Percentiles rank a stretch among this genome's conserved stretches.
Evolutionary conservation across 2,888 invertebrate species (phyloP).

Genomic region (Ametastegia equiseti): DNA sequence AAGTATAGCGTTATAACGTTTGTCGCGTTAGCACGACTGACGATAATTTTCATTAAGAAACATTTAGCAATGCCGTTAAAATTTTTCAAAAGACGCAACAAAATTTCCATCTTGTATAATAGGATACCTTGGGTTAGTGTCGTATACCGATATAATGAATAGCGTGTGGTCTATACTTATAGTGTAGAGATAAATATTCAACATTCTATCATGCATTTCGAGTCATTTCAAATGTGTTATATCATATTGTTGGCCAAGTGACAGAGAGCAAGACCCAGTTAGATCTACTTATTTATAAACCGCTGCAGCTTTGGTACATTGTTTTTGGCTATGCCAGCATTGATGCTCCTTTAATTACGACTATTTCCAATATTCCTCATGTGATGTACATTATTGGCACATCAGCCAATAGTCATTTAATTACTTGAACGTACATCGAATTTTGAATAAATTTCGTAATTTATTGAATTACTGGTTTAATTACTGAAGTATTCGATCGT

Average conservation of each 20-base stretch:
- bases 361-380: not conserved
- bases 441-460: not conserved
- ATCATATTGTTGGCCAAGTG: slow-evolving; percentile 12
- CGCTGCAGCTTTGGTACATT: not conserved
- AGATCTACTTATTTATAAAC: slow-evolving; percentile 23
- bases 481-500: too few species aligned
- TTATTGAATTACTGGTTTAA: not conserved
- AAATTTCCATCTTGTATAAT: not conserved
- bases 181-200: not conserved
- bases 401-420: not conserved
- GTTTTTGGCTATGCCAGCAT: not conserved
- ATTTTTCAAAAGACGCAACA: not conserved
- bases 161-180: not conserved
- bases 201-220: slow-evolving; percentile 11
- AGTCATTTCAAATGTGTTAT: slow-evolving; percentile 32
- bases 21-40: not conserved
- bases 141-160: not conserved
- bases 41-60: not conserved
- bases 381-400: not conserved
- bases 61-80: not conserved
- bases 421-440: not conserved
- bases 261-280: slow-evolving; percentile 34
- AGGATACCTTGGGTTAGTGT: not conserved
- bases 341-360: not conserved
- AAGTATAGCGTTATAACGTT: not conserved